phyloP scores from a whole-genome alignment of 2,888 invertebrate species.

The Drosophila yooni region DNA sequence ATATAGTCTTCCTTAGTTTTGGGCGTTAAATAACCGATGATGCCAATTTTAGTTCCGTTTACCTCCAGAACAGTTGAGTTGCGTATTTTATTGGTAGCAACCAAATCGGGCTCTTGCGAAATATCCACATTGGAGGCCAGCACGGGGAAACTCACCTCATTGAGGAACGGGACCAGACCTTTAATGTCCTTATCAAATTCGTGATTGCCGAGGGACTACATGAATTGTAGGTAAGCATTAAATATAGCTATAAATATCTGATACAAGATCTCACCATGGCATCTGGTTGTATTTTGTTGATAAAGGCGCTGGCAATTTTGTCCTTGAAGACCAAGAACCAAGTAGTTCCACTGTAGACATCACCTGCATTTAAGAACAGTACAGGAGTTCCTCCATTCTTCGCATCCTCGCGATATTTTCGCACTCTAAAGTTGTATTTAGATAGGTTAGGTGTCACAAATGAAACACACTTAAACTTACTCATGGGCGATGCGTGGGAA shows the following conservation, averaged over 20 bases:
- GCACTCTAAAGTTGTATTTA: constrained; percentile 85
- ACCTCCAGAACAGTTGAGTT: constrained; percentile 89
- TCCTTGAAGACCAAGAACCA: constrained; percentile 95
- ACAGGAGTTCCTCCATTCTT: constrained; percentile 88
- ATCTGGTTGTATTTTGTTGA: constrained; percentile 92
- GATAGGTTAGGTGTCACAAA: background rate
- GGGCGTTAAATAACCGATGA: constrained; percentile 94
- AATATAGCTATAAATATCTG: background rate
- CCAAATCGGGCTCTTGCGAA: constrained; percentile 87
- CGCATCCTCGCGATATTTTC: constrained; percentile 87
- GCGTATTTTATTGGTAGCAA: constrained; percentile 84
- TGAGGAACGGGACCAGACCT: constrained; percentile 91
- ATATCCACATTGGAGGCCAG: constrained; percentile 92
- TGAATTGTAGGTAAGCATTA: background rate
- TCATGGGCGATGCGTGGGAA: constrained; percentile 90
- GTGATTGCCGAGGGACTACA: constrained; percentile 94
- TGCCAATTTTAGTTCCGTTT: constrained; percentile 89
- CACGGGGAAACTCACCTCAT: constrained; percentile 89
- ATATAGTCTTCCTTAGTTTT: constrained; percentile 87
- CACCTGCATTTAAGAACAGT: constrained; percentile 95
- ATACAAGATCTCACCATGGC: constrained; percentile 89
- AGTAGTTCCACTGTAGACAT: constrained; percentile 95
- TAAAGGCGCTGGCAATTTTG: constrained; percentile 91
- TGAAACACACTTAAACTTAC: constrained; percentile 63
- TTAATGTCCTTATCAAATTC: constrained; percentile 94